phyloP scores from a whole-genome alignment of 2,888 invertebrate genomes.

The Apoda limacodes region DNA sequence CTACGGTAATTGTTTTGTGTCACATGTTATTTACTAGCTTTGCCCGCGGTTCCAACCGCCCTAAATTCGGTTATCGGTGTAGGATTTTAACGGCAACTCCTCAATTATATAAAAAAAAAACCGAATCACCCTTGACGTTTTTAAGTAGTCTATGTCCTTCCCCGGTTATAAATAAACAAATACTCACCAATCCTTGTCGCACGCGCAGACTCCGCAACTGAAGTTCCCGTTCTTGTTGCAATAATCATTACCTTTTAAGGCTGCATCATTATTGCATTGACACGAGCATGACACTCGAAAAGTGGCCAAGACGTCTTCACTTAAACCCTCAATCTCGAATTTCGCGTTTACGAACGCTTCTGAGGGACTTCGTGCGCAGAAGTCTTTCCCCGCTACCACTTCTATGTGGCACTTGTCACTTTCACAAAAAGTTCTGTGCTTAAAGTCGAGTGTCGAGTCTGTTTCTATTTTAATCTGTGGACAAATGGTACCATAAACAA shows the following conservation, averaged over 20 bases:
- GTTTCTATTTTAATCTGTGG: background rate
- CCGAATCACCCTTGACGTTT: too few species aligned
- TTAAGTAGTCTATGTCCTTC: too few species aligned
- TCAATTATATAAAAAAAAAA: too few species aligned
- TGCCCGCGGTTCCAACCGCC: too few species aligned
- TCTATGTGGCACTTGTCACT: too few species aligned
- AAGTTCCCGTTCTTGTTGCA: constrained; percentile 63
- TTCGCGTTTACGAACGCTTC: constrained; percentile 30
- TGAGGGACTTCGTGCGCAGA: constrained; percentile 30
- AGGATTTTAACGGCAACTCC: too few species aligned
- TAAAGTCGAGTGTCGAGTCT: constrained; percentile 29
- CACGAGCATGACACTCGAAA: constrained; percentile 50
- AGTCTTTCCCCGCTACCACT: constrained; percentile 23
- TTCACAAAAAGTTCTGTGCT: too few species aligned
- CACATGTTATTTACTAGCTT: too few species aligned
- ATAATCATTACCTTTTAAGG: too few species aligned
- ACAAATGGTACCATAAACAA: constrained; percentile 10
- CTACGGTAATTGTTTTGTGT: too few species aligned
- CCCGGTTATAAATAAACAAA: too few species aligned
- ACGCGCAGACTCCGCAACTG: constrained; percentile 74
- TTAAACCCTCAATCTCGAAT: constrained; percentile 26
- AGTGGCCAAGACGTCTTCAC: constrained; percentile 28
- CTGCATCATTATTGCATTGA: constrained; percentile 31
- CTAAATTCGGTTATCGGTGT: too few species aligned
- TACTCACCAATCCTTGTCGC: constrained; percentile 54